Conservation (phyloP, 2,113 vertebrate genomes). For the Cavia porcellus region DNA sequence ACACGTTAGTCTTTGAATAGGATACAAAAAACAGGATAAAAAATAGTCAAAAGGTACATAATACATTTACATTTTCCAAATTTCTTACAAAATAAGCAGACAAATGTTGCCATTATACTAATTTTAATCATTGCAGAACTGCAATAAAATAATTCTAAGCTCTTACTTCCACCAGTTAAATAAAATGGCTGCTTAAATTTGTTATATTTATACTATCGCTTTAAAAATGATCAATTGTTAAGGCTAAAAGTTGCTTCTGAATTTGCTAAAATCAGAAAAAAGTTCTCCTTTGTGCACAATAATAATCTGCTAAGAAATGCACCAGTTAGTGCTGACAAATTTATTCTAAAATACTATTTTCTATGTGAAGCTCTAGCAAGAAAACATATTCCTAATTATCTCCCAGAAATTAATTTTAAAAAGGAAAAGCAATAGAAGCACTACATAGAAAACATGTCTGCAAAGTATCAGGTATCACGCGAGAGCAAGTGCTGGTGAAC, state of each 20-base stretch:
- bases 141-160: conserved; percentile 47
- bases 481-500: conserved; percentile 67
- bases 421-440: conserved; percentile 71
- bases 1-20: background rate
- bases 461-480: conserved; percentile 63
- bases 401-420: conserved; percentile 78
- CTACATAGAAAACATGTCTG: conserved; percentile 65
- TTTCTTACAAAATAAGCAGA: background rate
- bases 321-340: conserved; percentile 66
- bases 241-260: conserved; percentile 49
- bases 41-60: conserved; percentile 45
- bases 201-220: conserved; percentile 50
- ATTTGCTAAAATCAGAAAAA: conserved; percentile 76
- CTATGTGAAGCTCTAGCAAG: conserved; percentile 52
- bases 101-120: background rate
- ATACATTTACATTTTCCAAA: conserved; percentile 27
- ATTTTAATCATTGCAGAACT: conserved; percentile 21
- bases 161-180: conserved; percentile 56
- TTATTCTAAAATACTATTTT: conserved; percentile 68
- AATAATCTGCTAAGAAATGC: conserved; percentile 71
- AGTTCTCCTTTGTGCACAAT: conserved; percentile 49
- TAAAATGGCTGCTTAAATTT: conserved; percentile 70
- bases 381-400: conserved; percentile 74
- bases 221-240: conserved; percentile 63
- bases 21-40: background rate